Base-by-base conservation (phyloP, 2,797 vertebrate species). In the Gobio occitaniae region DNA sequence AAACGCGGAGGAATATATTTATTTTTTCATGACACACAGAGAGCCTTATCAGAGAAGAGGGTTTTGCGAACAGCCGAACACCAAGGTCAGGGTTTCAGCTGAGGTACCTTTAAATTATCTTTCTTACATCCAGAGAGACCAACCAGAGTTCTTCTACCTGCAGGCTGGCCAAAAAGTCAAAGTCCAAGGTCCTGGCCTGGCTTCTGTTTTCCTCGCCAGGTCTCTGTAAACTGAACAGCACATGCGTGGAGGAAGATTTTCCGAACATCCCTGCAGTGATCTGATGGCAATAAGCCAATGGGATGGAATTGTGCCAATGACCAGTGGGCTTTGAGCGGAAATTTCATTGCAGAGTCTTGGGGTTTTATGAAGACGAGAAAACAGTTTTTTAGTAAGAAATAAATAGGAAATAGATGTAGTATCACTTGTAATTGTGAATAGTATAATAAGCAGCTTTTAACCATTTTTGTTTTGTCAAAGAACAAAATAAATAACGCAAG, bases 121-220 rank as follows among this genome's bases (percentile, higher is more conserved):
- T 70, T 76, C 63, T 72, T 48, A 44, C 50, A 77, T 59, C 56
- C 17, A 12, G 29, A 72, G 68, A 69, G 52, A 59, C 15, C 36
- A 47, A 25, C 4, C 66, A 84, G 25, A 78, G 61, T 29, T 70
- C 17, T 50, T 63, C 36, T 69, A 78, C 48, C 74, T 78, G 32
- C 32, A 32, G 32, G 32, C 32, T 71, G 76, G 12, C 41, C 66
- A 9, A 15, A 41, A 79, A 76, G 44, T 79, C 66, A 79, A 29
- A 29, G 54, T 79, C 41, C 4, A 59, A 61, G 54, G 75, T 78
- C 29, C 6, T 7, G 76, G 66, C 32, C 74, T 65, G 52, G 86
- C 80, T 88, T 91, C 80, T 91, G 91, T 91, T 92, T 90, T 52
- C 89, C 63, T 79, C 84, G 75, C 70, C 52, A 41, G 19, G 19